Conservation (phyloP, 2,113 vertebrate species). For the Chaetura pelagica region DNA sequence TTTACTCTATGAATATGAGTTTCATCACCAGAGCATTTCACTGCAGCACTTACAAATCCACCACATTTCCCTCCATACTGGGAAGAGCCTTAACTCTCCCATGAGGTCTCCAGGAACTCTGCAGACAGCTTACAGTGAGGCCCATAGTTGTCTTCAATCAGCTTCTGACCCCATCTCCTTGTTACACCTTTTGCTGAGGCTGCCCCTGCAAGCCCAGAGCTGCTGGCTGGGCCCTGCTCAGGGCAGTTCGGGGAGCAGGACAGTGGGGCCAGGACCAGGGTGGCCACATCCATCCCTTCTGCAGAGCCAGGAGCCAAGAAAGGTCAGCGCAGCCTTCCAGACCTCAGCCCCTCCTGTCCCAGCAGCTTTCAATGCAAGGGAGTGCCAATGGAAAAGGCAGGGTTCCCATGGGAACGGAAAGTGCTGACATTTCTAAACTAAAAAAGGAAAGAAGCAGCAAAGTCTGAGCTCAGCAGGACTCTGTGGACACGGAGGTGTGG, state of each 20-base stretch:
- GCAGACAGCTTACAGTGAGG: fast-evolving
- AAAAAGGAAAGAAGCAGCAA: conserved; percentile 48
- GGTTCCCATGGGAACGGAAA: conserved; percentile 70
- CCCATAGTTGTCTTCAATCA: fast-evolving
- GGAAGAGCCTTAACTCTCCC: background rate
- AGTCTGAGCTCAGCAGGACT: conserved; percentile 5
- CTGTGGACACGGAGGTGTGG: background rate
- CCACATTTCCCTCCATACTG: fast-evolving
- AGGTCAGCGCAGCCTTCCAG: fast-evolving
- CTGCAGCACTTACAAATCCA: fast-evolving
- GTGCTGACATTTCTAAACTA: conserved; percentile 67
- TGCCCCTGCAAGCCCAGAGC: background rate
- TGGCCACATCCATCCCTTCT: background rate
- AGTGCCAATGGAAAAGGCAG: background rate
- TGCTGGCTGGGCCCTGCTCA: fast-evolving
- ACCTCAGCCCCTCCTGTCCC: background rate
- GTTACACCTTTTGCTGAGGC: fast-evolving
- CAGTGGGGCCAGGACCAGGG: fast-evolving
- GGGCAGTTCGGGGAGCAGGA: background rate
- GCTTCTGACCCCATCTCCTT: background rate
- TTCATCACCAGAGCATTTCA: background rate
- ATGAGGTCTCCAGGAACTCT: fast-evolving
- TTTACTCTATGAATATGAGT: background rate
- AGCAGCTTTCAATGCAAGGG: fast-evolving
- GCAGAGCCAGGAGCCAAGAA: background rate